Conservation (phyloP, 2,888 invertebrate species). For the Cheilosia scutellata region DNA sequence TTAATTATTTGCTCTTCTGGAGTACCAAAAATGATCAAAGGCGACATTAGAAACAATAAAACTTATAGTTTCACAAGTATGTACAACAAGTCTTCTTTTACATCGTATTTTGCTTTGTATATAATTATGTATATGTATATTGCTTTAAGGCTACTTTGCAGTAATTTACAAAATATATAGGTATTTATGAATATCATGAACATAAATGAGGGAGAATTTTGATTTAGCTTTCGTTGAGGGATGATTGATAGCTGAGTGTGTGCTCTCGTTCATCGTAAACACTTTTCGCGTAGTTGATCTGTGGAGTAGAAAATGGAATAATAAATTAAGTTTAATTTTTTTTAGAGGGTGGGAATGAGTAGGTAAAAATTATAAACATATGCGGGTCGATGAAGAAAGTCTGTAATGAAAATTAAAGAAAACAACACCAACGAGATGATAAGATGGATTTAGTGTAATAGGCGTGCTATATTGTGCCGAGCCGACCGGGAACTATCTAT, state of each 20-base stretch:
- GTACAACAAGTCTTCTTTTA: conserved; percentile 61
- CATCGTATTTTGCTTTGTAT: conserved; percentile 37
- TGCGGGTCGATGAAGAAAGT: too few relatives aligned
- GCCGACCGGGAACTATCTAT: too few relatives aligned
- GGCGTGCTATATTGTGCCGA: too few relatives aligned
- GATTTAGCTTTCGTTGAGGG: conserved; percentile 64
- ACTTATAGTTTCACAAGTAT: conserved; percentile 47
- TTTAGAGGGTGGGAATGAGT: too few relatives aligned
- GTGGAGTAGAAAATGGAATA: conserved; percentile 85
- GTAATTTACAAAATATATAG: conserved; percentile 72
- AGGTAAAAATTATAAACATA: too few relatives aligned
- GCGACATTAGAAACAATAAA: conserved; percentile 19
- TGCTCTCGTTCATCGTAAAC: conserved; percentile 92
- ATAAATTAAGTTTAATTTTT: not conserved
- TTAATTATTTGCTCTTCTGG: not conserved
- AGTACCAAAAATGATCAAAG: conserved; percentile 18
- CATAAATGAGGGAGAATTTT: not conserved
- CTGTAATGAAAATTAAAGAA: too few relatives aligned
- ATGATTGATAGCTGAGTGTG: conserved; percentile 81
- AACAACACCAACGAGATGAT: too few relatives aligned
- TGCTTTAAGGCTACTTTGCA: conserved; percentile 69
- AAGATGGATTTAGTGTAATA: too few relatives aligned
- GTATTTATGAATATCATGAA: conserved; percentile 16
- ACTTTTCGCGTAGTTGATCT: conserved; percentile 95
- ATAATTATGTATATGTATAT: conserved; percentile 25